phyloP scores from a whole-genome alignment of 2,797 vertebrate genomes.

The Parambassis ranga region DNA sequence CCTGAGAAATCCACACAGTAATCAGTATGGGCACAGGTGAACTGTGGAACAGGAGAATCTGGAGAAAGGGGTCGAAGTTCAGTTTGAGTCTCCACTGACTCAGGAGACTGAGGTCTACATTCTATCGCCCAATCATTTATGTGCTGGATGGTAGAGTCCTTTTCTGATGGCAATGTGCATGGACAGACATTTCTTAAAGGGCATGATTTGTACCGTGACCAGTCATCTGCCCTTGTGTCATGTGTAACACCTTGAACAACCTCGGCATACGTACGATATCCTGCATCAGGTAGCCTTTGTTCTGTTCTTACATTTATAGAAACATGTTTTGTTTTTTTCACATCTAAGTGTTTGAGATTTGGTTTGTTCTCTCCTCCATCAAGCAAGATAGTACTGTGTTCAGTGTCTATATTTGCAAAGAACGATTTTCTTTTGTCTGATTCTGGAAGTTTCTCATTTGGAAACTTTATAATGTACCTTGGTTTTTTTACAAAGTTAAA shows the following conservation, averaged over 20 bases:
- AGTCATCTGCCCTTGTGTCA: neutral
- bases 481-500: conserved; percentile 39
- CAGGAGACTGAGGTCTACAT: neutral
- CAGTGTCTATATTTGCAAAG: fast-evolving
- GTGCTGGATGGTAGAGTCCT: neutral
- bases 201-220: fast-evolving
- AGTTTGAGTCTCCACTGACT: neutral
- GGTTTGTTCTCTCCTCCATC: fast-evolving
- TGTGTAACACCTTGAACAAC: neutral
- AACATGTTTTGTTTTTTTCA: fast-evolving
- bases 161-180: fast-evolving
- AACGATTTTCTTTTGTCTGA: neutral
- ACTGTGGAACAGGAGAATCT: conserved; percentile 40
- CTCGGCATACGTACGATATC: conserved; percentile 14
- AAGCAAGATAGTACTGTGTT: fast-evolving
- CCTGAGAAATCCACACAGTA: neutral
- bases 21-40: neutral
- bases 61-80: neutral
- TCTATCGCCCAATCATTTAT: neutral
- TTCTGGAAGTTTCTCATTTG: fast-evolving
- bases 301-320: neutral
- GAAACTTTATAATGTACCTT: conserved; percentile 44
- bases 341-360: neutral
- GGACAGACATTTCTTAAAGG: neutral
- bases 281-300: neutral